These are phyloP conservation scores for Takifugu ocellatus DNA, from an alignment of 2,797 vertebrate genomes.

Conservation along the genomic window DNA sequence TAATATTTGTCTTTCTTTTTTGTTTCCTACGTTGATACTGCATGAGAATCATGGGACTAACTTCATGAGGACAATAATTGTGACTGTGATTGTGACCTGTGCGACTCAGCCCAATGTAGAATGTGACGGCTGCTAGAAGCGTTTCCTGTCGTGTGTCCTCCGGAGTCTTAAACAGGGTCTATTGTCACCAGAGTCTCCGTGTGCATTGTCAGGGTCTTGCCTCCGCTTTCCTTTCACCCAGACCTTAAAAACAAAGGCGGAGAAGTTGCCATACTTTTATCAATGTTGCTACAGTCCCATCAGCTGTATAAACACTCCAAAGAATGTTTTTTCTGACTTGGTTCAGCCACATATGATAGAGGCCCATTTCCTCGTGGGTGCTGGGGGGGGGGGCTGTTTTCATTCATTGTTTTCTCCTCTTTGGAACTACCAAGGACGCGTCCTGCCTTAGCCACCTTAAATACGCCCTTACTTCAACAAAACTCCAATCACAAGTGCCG, in stretches of 20 bases:
- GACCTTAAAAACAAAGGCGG: slow-evolving; percentile 68
- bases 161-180: slow-evolving; percentile 77
- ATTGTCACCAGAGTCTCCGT: slow-evolving; percentile 41
- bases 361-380: slow-evolving; percentile 21
- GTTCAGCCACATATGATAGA: slow-evolving; percentile 21
- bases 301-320: slow-evolving; percentile 60
- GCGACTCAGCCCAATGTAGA: slow-evolving; percentile 47
- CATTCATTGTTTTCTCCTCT: too few relatives aligned
- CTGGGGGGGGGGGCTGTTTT: slow-evolving; percentile 9
- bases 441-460: slow-evolving; percentile 61
- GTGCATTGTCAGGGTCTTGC: slow-evolving; percentile 45
- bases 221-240: slow-evolving; percentile 60
- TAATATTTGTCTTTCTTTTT: slow-evolving; percentile 49
- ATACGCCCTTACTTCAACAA: slow-evolving; percentile 50
- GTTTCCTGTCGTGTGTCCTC: slow-evolving; percentile 63
- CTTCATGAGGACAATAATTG: slow-evolving; percentile 67
- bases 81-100: slow-evolving; percentile 58
- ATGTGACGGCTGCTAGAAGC: slow-evolving; percentile 47
- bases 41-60: slow-evolving; percentile 74
- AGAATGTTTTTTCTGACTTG: slow-evolving; percentile 61
- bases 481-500: slow-evolving; percentile 78
- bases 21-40: slow-evolving; percentile 72
- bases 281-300: slow-evolving; percentile 37
- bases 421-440: slow-evolving; percentile 41
- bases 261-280: slow-evolving; percentile 54